phyloP scores from a whole-genome alignment of 2,113 vertebrate genomes.

The Tychaedon coryphoeus region DNA sequence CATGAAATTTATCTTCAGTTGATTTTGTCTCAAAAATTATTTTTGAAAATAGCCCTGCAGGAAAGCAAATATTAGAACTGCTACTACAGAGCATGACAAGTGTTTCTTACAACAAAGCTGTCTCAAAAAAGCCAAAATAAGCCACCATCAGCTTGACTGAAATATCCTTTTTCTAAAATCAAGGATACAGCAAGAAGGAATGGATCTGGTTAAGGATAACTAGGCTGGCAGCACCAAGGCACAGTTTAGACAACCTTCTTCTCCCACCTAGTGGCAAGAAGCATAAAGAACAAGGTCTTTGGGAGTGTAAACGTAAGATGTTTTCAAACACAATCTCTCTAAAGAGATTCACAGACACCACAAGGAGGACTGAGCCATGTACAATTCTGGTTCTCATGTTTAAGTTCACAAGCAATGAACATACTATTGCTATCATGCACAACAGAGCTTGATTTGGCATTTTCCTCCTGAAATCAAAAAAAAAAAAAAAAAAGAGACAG shows the following conservation, averaged over 20 bases:
- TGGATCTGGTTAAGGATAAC: not conserved
- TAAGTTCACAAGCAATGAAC: not conserved
- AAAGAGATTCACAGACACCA: not conserved
- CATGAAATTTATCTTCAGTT: not conserved
- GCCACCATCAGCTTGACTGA: not conserved
- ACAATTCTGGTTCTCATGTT: not conserved
- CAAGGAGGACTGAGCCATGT: not conserved
- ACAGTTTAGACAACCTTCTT: slow-evolving; percentile 72
- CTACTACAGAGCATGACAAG: not conserved
- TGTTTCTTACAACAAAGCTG: not conserved
- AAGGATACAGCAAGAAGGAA: not conserved
- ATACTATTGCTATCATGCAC: not conserved
- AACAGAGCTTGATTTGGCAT: not conserved
- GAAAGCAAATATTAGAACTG: not conserved
- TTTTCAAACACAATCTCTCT: not conserved
- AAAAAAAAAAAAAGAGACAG: not conserved
- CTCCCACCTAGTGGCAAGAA: slow-evolving; percentile 79
- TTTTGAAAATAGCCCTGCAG: not conserved
- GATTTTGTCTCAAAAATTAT: not conserved
- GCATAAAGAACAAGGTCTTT: slow-evolving; percentile 55
- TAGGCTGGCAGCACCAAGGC: not conserved
- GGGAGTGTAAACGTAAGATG: not conserved
- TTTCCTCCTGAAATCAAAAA: not conserved
- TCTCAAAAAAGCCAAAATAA: not conserved
- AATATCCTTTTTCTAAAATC: not conserved